These are phyloP conservation scores for Trachymyrmex septentrionalis DNA, from an alignment of 1,140 invertebrate genomes.

Conservation along the genomic window DNA sequence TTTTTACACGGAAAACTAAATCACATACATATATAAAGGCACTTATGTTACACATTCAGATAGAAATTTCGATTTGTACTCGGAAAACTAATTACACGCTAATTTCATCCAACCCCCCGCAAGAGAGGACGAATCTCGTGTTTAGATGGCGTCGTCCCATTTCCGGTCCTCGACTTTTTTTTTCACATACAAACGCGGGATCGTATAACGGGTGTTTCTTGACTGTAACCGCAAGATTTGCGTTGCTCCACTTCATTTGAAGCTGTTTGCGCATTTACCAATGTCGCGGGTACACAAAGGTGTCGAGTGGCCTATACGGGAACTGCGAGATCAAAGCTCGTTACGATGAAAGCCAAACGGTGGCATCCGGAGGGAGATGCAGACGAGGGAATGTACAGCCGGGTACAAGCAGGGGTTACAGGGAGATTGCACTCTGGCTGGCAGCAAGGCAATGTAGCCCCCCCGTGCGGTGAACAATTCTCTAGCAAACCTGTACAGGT, in stretches of 20 bases:
- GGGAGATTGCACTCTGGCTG: slow-evolving; percentile 61
- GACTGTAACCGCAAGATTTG: slow-evolving; percentile 38
- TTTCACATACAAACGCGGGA: slow-evolving; percentile 35
- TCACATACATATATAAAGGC: too few relatives aligned
- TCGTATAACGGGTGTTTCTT: slow-evolving; percentile 41
- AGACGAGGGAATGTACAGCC: slow-evolving; percentile 33
- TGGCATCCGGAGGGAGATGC: slow-evolving; percentile 3
- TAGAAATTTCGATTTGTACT: neutral
- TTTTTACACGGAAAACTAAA: too few relatives aligned
- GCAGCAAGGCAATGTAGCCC: slow-evolving; percentile 33
- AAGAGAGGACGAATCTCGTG: neutral
- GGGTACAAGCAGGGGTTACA: slow-evolving; percentile 53
- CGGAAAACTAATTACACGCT: neutral
- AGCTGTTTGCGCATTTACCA: slow-evolving; percentile 68
- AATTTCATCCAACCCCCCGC: neutral
- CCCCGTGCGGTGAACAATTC: slow-evolving; percentile 2
- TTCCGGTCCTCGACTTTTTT: slow-evolving; percentile 28
- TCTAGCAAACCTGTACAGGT: slow-evolving; percentile 44
- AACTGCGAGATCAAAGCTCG: slow-evolving; percentile 75
- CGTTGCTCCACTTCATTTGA: slow-evolving; percentile 2
- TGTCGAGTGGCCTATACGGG: slow-evolving; percentile 74
- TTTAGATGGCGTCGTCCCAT: neutral
- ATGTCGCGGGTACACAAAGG: slow-evolving; percentile 69
- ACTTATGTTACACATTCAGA: too few relatives aligned
- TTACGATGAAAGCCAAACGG: slow-evolving; percentile 63